A percentile compares a stretch with the other conserved stretches of the same genome.
These are phyloP conservation scores for Vicugna pacos DNA, from an alignment of 2,113 vertebrate genomes.

Conservation along the genomic window DNA sequence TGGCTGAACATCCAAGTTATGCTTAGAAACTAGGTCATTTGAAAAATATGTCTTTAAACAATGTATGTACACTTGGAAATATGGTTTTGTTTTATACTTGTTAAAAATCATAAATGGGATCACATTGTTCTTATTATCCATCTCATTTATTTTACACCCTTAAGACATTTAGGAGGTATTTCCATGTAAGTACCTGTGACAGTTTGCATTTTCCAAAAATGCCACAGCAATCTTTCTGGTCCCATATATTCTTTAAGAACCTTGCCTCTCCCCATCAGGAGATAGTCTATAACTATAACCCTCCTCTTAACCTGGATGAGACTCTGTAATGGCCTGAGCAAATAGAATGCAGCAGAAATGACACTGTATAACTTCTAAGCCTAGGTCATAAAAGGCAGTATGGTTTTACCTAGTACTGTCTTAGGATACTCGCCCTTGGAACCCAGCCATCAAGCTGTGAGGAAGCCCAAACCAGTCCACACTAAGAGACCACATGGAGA, in stretches of 20 bases:
- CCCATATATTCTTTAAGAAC: background rate
- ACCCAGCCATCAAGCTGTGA: background rate
- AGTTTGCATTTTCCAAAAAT: background rate
- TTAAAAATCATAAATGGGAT: background rate
- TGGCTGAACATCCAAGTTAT: slow-evolving; percentile 8
- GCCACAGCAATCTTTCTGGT: background rate
- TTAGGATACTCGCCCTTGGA: background rate
- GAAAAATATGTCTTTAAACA: background rate
- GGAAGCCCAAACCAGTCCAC: background rate
- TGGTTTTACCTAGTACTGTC: background rate
- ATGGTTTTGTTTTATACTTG: background rate
- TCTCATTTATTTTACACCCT: background rate
- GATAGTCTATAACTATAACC: background rate
- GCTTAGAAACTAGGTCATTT: background rate
- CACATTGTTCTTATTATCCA: background rate
- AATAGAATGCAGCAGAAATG: background rate
- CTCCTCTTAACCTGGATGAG: background rate
- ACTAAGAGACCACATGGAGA: background rate
- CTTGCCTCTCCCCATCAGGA: background rate
- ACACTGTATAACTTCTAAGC: background rate
- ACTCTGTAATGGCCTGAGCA: background rate
- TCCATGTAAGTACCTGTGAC: background rate
- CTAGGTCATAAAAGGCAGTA: background rate
- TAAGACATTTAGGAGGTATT: background rate
- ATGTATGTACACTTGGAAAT: slow-evolving; percentile 5